Percentiles rank a stretch among this genome's conserved stretches.
phyloP scores from a whole-genome alignment of 1,140 invertebrate species.

The Drosophila subpulchrella region DNA sequence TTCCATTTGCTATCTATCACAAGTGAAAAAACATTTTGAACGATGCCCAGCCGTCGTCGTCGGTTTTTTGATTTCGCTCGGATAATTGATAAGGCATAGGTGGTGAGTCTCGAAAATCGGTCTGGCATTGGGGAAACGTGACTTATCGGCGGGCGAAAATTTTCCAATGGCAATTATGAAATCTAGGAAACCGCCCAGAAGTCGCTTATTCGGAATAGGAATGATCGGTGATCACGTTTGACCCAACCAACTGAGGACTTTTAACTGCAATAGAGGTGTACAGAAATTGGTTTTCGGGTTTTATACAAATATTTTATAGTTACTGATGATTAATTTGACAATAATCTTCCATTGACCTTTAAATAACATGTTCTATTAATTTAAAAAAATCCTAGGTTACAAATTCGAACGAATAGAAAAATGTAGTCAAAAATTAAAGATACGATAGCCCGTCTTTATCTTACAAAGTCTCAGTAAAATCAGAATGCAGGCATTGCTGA shows the following conservation, averaged over 20 bases:
- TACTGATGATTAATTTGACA: neutral
- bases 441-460: neutral
- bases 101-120: constrained; percentile 1
- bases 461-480: neutral
- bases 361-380: neutral
- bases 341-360: neutral
- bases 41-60: constrained; percentile 6
- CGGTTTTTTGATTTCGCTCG: constrained; percentile 2
- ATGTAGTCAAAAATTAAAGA: neutral
- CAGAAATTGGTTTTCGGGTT: constrained; percentile 11
- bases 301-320: neutral
- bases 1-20: constrained; percentile 29
- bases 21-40: neutral
- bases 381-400: no score
- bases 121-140: constrained; percentile 32
- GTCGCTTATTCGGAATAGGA: constrained; percentile 13
- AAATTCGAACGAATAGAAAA: neutral
- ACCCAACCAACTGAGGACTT: constrained; percentile 6
- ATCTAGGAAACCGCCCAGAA: constrained; percentile 39
- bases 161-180: constrained; percentile 34
- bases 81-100: constrained; percentile 44
- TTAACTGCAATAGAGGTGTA: constrained; percentile 9
- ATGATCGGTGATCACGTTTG: constrained; percentile 40
- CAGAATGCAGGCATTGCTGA: neutral
- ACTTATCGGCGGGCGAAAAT: constrained; percentile 44